A percentile compares a stretch with the other conserved stretches of the same genome.
Evolutionary conservation across 2,888 invertebrate genomes (phyloP).

Genomic region (Strigamia crassipes): DNA sequence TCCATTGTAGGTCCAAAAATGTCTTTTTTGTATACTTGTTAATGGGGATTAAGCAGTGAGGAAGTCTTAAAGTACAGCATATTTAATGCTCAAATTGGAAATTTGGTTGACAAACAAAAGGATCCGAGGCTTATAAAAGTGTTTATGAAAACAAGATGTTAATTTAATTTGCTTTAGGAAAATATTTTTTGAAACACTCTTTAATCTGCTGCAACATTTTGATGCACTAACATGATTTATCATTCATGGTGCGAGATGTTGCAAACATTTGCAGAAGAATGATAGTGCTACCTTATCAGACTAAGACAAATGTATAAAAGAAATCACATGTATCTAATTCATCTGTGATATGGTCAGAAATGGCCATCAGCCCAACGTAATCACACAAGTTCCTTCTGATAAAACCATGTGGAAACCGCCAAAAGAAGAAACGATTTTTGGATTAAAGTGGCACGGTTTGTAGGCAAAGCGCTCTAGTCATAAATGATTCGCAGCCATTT

Average conservation of each 20-base stretch:
- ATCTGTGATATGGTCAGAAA: conserved; percentile 35
- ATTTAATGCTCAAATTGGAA: too few species aligned
- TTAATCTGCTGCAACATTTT: background rate
- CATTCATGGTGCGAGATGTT: background rate
- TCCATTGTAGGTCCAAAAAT: too few species aligned
- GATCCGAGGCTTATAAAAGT: background rate
- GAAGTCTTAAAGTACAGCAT: too few species aligned
- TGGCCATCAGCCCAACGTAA: conserved; percentile 27
- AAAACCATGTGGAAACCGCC: background rate
- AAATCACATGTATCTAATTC: conserved; percentile 37
- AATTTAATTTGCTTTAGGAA: background rate
- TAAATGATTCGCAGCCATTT: background rate
- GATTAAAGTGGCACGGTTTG: conserved; percentile 3
- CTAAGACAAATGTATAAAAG: conserved; percentile 25
- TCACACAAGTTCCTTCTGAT: conserved; percentile 25
- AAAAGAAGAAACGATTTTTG: background rate
- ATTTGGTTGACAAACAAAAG: too few species aligned
- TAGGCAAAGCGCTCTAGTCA: background rate
- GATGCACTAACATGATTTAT: background rate
- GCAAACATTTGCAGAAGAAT: background rate
- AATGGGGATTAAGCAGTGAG: too few species aligned
- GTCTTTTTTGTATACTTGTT: too few species aligned
- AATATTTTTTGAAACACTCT: background rate
- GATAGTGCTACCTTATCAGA: background rate
- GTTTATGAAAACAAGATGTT: background rate